phyloP scores from a whole-genome alignment of 2,888 invertebrate genomes.

The Notodonta ziczac region DNA sequence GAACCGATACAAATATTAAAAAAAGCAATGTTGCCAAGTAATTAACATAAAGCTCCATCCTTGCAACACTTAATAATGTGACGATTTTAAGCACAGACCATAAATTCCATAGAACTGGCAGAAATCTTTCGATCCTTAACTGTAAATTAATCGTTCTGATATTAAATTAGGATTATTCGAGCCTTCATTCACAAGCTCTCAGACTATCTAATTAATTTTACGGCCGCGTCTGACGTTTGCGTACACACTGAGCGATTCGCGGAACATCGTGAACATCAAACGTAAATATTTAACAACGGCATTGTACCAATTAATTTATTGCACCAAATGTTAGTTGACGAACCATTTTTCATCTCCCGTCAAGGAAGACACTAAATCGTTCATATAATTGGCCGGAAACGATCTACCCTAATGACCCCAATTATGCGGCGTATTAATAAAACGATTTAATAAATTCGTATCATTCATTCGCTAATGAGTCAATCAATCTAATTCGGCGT shows the following conservation, averaged over 20 bases:
- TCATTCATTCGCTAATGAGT: constrained; percentile 34
- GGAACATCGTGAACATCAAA: constrained; percentile 44
- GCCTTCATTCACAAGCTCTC: constrained; percentile 44
- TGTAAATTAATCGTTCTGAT: constrained; percentile 17
- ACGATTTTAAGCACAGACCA: background rate
- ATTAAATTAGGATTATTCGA: constrained; percentile 29
- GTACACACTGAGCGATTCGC: constrained; percentile 37
- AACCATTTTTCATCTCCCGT: constrained; percentile 19
- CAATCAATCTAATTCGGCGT: constrained; percentile 35
- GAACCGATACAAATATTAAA: too few species aligned
- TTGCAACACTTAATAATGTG: background rate
- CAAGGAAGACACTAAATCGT: constrained; percentile 25
- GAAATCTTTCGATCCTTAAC: constrained; percentile 24
- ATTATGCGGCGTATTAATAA: constrained; percentile 28
- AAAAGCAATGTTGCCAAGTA: too few species aligned
- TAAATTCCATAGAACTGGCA: background rate
- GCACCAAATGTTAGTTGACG: constrained; percentile 37
- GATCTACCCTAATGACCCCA: constrained; percentile 23
- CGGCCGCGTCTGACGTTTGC: constrained; percentile 36
- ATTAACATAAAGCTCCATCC: too few species aligned
- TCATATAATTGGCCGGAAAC: constrained; percentile 24
- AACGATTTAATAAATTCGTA: constrained; percentile 19
- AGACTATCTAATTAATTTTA: constrained; percentile 60
- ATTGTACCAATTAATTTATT: constrained; percentile 58
- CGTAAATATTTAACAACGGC: constrained; percentile 39